Evolutionary conservation across 2,113 vertebrate genomes (phyloP).

Genomic region (Lagopus leucura): DNA sequence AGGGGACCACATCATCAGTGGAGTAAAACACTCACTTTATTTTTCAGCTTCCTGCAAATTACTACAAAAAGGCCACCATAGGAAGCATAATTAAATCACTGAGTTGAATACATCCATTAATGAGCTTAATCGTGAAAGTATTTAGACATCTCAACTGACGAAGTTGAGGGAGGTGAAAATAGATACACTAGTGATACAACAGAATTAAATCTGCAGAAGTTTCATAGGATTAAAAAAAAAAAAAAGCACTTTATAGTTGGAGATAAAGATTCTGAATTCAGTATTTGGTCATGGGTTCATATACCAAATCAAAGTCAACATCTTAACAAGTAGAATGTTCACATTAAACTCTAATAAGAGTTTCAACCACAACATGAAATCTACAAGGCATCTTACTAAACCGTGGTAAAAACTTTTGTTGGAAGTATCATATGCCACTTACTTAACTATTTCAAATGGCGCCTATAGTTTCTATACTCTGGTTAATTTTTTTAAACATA

Average conservation of each 20-base stretch:
- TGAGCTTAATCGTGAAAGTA: not conserved
- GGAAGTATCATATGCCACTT: conserved; percentile 18
- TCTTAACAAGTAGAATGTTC: conserved; percentile 55
- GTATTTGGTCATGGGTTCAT: conserved; percentile 19
- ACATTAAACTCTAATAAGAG: conserved; percentile 70
- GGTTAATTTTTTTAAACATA: conserved; percentile 26
- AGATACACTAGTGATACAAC: not conserved
- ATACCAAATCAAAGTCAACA: conserved; percentile 57
- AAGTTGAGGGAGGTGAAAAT: not conserved
- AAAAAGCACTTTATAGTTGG: not conserved
- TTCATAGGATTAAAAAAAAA: not conserved
- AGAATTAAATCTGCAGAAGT: not conserved
- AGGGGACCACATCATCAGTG: accelerated
- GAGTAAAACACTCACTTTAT: not conserved
- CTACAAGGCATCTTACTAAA: conserved; percentile 15
- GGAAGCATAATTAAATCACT: not conserved
- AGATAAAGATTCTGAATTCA: conserved; percentile 20
- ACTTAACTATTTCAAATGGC: conserved; percentile 9
- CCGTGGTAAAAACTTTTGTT: conserved; percentile 35
- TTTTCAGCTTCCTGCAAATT: not conserved
- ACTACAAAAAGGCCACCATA: not conserved
- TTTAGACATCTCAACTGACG: not conserved
- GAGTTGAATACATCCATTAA: not conserved
- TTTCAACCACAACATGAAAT: conserved; percentile 37
- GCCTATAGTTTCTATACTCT: not conserved